A percentile compares a stretch with the other conserved stretches of the same genome.
phyloP scores from a whole-genome alignment of 1,140 invertebrate genomes.

The Cydia strobilella region DNA sequence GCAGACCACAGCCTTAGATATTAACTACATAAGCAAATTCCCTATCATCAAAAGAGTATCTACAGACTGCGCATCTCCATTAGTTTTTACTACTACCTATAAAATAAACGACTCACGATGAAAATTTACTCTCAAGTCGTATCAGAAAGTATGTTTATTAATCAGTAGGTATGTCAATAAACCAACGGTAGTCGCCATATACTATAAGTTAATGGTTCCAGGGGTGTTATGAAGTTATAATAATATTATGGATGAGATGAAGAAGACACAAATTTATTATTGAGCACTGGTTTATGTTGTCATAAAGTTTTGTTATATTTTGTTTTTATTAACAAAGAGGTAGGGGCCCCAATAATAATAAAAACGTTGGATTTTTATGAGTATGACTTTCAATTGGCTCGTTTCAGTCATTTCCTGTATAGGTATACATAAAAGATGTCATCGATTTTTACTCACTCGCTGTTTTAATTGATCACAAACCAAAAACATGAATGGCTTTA shows the following conservation, averaged over 20 bases:
- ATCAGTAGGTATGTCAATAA: constrained; percentile 1
- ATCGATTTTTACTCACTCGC: no score
- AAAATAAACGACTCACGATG: constrained; percentile 12
- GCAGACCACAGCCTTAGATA: no score
- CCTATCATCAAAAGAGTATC: not conserved
- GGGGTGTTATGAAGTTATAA: not conserved
- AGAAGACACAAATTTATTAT: not conserved
- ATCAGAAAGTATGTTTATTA: not conserved
- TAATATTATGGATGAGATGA: not conserved
- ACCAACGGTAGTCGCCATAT: not conserved
- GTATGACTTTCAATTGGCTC: not conserved
- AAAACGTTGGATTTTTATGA: not conserved
- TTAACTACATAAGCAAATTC: no score
- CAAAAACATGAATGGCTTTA: no score
- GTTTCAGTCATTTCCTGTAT: no score
- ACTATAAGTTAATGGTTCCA: not conserved
- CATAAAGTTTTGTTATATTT: not conserved
- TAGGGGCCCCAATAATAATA: not conserved
- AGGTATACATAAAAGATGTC: no score
- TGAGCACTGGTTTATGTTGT: not conserved
- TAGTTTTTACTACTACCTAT: constrained; percentile 11
- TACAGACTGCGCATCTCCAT: not conserved
- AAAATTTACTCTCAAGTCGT: constrained; percentile 10
- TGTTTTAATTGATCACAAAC: no score
- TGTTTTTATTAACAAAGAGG: not conserved